phyloP scores from a whole-genome alignment of 2,797 vertebrate genomes.

The Amblyopsis hoosieri region DNA sequence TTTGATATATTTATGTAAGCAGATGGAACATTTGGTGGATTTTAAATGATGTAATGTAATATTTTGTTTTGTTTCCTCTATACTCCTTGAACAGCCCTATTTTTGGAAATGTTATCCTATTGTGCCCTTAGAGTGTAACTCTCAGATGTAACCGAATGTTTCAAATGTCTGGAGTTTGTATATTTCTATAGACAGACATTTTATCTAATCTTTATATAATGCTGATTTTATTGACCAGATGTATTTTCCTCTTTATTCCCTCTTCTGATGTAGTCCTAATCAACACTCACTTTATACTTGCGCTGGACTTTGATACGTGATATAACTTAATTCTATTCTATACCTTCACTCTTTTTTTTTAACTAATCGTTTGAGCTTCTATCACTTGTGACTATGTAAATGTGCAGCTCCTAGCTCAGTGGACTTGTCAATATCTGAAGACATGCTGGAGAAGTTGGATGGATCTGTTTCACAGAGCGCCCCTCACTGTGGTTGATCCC shows the following conservation, averaged over 20 bases:
- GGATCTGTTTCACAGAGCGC: slow-evolving; percentile 51
- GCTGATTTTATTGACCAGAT: slow-evolving; percentile 74
- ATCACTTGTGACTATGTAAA: slow-evolving; percentile 54
- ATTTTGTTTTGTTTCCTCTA: slow-evolving; percentile 39
- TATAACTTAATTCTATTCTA: slow-evolving; percentile 65
- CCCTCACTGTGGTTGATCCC: slow-evolving; percentile 54
- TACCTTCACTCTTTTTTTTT: slow-evolving; percentile 43
- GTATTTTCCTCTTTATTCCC: slow-evolving; percentile 46
- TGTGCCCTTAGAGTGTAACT: slow-evolving; percentile 70
- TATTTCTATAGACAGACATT: slow-evolving; percentile 79
- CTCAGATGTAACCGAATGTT: slow-evolving; percentile 89
- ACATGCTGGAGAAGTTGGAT: slow-evolving; percentile 56
- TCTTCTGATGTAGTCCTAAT: slow-evolving; percentile 67
- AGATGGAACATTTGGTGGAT: slow-evolving; percentile 83
- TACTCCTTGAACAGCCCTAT: slow-evolving; percentile 53
- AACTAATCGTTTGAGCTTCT: slow-evolving; percentile 43
- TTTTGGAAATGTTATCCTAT: slow-evolving; percentile 57
- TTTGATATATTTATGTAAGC: slow-evolving; percentile 90
- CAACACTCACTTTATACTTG: slow-evolving; percentile 60
- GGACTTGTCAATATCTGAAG: slow-evolving; percentile 65
- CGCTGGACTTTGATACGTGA: slow-evolving; percentile 67
- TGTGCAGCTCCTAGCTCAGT: slow-evolving; percentile 57
- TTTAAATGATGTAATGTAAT: slow-evolving; percentile 70
- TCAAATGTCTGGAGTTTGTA: slow-evolving; percentile 78
- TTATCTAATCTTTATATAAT: slow-evolving; percentile 80